phyloP scores from a whole-genome alignment of 2,797 vertebrate genomes.

The Sebastes melanostomus region DNA sequence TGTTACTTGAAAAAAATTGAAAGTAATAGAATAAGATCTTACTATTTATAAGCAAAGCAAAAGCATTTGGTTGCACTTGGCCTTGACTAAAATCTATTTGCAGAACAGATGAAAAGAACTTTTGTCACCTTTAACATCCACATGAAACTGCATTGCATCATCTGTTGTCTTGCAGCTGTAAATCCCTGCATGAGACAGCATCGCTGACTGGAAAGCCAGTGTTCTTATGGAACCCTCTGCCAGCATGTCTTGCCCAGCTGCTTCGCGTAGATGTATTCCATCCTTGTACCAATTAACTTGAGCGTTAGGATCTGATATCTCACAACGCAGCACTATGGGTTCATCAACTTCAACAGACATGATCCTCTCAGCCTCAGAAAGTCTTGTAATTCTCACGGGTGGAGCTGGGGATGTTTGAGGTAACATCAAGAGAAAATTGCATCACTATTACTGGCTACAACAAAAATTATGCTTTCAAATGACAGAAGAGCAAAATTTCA shows the following conservation, averaged over 20 bases:
- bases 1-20: background rate
- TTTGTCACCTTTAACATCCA: conserved; percentile 88
- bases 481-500: conserved; percentile 54
- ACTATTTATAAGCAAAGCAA: background rate
- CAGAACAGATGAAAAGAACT: conserved; percentile 14
- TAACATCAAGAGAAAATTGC: conserved; percentile 79
- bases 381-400: conserved; percentile 75
- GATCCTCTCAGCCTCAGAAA: conserved; percentile 75
- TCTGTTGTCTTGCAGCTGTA: conserved; percentile 78
- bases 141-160: conserved; percentile 76
- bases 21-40: background rate
- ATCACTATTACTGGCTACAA: conserved; percentile 71
- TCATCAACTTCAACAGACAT: conserved; percentile 74
- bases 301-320: conserved; percentile 74
- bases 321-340: conserved; percentile 69
- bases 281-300: conserved; percentile 85
- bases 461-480: conserved; percentile 48
- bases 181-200: conserved; percentile 71
- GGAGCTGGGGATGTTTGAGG: conserved; percentile 80
- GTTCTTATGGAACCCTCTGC: conserved; percentile 77
- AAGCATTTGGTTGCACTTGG: background rate
- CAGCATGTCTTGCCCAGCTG: conserved; percentile 65
- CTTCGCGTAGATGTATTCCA: conserved; percentile 71
- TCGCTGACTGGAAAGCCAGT: conserved; percentile 76
- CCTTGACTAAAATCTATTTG: background rate